Evolutionary conservation across 2,797 vertebrate species (phyloP), one percentile per base, ranked within the genome.

Genomic region (Pachyuromys duprasi): DNA sequence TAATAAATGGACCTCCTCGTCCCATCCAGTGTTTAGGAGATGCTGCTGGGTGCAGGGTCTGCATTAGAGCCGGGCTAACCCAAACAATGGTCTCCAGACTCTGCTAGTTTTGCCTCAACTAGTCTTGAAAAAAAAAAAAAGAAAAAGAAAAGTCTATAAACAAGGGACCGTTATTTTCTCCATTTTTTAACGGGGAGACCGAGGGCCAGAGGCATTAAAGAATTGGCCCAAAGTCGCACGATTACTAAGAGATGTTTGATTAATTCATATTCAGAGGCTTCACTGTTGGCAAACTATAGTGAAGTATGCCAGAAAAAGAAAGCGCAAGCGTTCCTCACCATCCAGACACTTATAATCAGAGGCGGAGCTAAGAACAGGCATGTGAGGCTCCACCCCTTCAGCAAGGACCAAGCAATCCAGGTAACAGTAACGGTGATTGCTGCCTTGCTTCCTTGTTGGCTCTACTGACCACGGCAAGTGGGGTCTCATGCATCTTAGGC

Each of bases 181-280:
- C 17, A 75, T 13, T 95, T 92, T 81, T 55, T 28, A 76, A 93
- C 39, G 45, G 65, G 53, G 36, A 67, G 70, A 45, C 63, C 5
- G 65, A 95, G 36, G 60, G 17, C 5, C 67, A 86, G 74, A 82
- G 78, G 67, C 75, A 7, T 74, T 86, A 84, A 94, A 83, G 92
- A 69, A 83, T 9, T 69, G 20, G 13, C 63, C 24, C 36, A 65
- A 65, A 65, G 4, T 49, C 62, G 82, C 22, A 53, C 0, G 24
- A 31, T 79, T 53, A 65, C 11, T 72, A 76, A 75, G 79, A 74
- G 91, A 65, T 39, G 14, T 65, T 67, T 42, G 33, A 5, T 7
- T 28, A 60, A 45, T 57, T 92, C 39, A 42, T 8, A 17, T 89
- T 53, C 8, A 42, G 28, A 63, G 62, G 53, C 36, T 28, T 94